Evolutionary conservation across 2,888 invertebrate genomes (phyloP).

Genomic region (Trisateles emortualis): DNA sequence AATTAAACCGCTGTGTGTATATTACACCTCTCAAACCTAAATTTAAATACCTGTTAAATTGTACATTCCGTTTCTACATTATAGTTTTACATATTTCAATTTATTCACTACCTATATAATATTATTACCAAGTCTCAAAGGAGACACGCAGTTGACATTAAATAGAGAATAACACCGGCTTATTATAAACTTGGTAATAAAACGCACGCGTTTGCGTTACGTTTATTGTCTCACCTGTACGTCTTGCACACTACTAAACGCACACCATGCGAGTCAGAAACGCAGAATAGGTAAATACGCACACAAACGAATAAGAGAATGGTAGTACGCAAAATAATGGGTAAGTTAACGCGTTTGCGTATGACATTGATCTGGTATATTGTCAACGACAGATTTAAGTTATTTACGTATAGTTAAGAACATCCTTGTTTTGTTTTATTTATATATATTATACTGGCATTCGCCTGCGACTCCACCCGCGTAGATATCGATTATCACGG

Average conservation of each 20-base stretch:
- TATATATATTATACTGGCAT: too few relatives aligned
- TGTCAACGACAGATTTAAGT: conserved; percentile 30
- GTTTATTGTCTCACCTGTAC: conserved; percentile 45
- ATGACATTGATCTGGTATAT: conserved; percentile 38
- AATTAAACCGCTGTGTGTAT: too few relatives aligned
- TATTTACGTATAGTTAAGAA: conserved; percentile 25
- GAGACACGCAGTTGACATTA: conserved; percentile 6
- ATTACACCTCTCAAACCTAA: too few relatives aligned
- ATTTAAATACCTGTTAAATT: too few relatives aligned
- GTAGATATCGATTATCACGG: too few relatives aligned
- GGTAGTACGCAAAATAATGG: conserved; percentile 31
- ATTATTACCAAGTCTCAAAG: background rate
- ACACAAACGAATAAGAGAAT: conserved; percentile 2
- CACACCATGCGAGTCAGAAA: conserved; percentile 1
- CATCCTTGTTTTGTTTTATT: background rate
- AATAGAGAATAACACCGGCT: conserved; percentile 25
- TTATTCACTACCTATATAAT: background rate
- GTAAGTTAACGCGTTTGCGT: conserved; percentile 33
- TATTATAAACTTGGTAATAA: conserved; percentile 56
- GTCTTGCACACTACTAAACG: conserved; percentile 8
- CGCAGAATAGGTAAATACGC: conserved; percentile 3
- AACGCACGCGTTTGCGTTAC: conserved; percentile 51
- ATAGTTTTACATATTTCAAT: background rate
- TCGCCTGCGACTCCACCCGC: too few relatives aligned
- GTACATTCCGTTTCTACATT: background rate